Evolutionary conservation across 1,140 invertebrate genomes (phyloP).

Genomic region (Papilio machaon): DNA sequence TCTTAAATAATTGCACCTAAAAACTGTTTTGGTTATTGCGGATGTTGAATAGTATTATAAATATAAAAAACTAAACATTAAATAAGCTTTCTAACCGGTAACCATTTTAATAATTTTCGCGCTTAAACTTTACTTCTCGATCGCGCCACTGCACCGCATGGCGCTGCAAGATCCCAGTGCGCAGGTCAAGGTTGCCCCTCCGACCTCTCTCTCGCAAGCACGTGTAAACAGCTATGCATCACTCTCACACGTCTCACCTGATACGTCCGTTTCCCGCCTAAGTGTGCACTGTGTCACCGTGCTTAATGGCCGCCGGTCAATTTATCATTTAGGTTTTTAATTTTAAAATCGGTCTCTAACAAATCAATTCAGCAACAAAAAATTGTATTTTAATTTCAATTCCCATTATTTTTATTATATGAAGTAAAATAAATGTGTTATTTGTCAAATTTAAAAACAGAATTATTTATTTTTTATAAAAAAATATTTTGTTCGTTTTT

Average conservation of each 20-base stretch:
- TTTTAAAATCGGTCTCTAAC: neutral
- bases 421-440: too few relatives aligned
- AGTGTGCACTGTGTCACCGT: slow-evolving; percentile 52
- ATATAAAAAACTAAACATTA: too few relatives aligned
- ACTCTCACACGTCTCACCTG: slow-evolving; percentile 52
- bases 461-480: too few relatives aligned
- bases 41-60: neutral
- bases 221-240: slow-evolving; percentile 33
- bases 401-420: neutral
- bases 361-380: neutral
- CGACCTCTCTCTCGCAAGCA: slow-evolving; percentile 38
- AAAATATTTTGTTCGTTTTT: too few relatives aligned
- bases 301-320: slow-evolving; percentile 42
- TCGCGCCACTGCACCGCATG: slow-evolving; percentile 37
- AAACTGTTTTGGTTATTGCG: neutral
- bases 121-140: slow-evolving; percentile 42
- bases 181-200: slow-evolving; percentile 65
- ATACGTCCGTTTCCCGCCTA: slow-evolving; percentile 48
- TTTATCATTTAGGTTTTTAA: slow-evolving; percentile 16
- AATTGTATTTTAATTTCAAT: too few relatives aligned
- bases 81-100: neutral
- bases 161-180: slow-evolving; percentile 53
- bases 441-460: too few relatives aligned
- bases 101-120: slow-evolving; percentile 37
- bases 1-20: too few relatives aligned